Evolutionary conservation across 2,888 invertebrate genomes (phyloP), one percentile per base, ranked within the genome.

Genomic region (Sinohyriopsis cumingii): DNA sequence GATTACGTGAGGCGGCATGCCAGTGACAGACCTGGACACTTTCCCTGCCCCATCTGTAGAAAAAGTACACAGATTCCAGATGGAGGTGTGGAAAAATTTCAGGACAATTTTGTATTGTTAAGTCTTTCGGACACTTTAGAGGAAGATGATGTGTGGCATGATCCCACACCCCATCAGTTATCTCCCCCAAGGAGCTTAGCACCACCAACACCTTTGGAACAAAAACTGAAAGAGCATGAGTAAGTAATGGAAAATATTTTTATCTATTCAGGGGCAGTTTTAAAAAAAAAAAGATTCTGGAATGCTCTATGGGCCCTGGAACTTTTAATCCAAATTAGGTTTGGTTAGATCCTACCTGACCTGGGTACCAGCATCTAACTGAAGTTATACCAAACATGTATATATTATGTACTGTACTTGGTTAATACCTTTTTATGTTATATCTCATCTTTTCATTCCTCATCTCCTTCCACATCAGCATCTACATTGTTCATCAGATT

Each of bases 1-100:
- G 86, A 85, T 75, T 87, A 87, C 81, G 86, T 86, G 63, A 82
- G 86, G 54, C 78, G 85, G 20, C 83, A 84, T 61, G 84, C 86
- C 0, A 84, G 85, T 24, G 81, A 81, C 54, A 75, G 78, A 54
- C 82, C 85, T 1, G 85, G 85, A 20, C 82, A 83, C 73, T 87
- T 87, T 71, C 84, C 85, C 5, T 87, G 86, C 72, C 86, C 86
- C 25, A 87, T 87, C 84, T 87, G 86, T 71, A 82, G 86, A 45
- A 86, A 83, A 71, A 84, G 84, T 70, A 85, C 83, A 25, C 71
- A 69, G 54, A 82, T 87, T 60, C 86, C 86, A 0, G 73, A 69
- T 22, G 78, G 80, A n/a, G 86, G 86, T 19, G 84, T 87, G 15
- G 79, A 79, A 53, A 80, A 81, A 15, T 86, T 87, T 65, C 83